Conservation (phyloP, 2,888 invertebrate genomes). For the Salticus scenicus region DNA sequence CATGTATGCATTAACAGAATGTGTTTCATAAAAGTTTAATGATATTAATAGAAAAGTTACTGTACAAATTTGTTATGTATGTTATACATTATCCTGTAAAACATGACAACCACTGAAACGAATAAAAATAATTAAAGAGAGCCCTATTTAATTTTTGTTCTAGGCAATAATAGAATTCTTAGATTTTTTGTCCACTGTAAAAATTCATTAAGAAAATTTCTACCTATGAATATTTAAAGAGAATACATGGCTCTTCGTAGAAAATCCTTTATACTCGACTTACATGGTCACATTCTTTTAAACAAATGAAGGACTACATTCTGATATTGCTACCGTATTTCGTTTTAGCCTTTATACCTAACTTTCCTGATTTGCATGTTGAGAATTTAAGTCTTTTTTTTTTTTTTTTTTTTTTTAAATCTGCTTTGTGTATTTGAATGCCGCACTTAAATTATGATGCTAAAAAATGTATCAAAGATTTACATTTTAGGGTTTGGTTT, state of each 20-base stretch:
- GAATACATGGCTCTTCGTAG: neutral
- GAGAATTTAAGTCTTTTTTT: no score
- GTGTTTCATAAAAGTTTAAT: neutral
- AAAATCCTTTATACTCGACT: no score
- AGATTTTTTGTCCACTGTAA: neutral
- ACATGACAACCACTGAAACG: neutral
- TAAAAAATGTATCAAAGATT: no score
- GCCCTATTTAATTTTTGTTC: neutral
- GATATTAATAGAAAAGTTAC: conserved; percentile 12
- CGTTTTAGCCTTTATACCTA: no score
- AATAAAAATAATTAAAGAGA: neutral
- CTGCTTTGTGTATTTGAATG: no score
- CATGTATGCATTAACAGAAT: neutral
- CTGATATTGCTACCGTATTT: no score
- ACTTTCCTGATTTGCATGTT: no score
- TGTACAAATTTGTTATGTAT: neutral
- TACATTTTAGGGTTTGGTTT: no score
- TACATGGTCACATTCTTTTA: no score
- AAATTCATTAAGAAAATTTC: neutral
- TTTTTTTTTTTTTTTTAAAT: no score
- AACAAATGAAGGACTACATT: no score
- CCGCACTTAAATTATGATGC: no score
- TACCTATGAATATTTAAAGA: conserved; percentile 6
- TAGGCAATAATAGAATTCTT: neutral
- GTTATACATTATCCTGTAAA: neutral